Evolutionary conservation across 2,797 vertebrate genomes (phyloP).

Genomic region (Crocidura indochinensis): DNA sequence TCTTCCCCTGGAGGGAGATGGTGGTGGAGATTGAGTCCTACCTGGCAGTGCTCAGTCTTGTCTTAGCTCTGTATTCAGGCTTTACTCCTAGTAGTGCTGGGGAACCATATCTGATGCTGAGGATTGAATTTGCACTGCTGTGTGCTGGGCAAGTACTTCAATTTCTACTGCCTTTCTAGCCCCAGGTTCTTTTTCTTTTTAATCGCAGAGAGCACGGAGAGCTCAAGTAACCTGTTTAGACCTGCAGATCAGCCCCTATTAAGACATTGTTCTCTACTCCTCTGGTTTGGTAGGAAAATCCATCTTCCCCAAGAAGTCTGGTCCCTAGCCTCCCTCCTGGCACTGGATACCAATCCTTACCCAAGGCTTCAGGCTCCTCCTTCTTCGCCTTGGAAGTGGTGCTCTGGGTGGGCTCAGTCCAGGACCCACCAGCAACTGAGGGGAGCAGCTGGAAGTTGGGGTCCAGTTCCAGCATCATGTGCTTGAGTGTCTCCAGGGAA

Average conservation of each 20-base stretch:
- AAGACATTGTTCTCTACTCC: neutral
- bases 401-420: slow-evolving; percentile 47
- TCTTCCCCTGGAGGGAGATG: neutral
- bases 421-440: neutral
- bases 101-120: too few relatives aligned
- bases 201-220: slow-evolving; percentile 30
- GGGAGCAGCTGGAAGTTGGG: slow-evolving; percentile 93
- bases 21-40: too few relatives aligned
- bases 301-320: neutral
- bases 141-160: too few relatives aligned
- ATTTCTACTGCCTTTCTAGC: too few relatives aligned
- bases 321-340: neutral
- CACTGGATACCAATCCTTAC: slow-evolving; percentile 85
- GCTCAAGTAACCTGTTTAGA: neutral
- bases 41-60: too few relatives aligned
- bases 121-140: too few relatives aligned
- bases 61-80: too few relatives aligned
- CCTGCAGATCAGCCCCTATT: neutral
- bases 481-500: slow-evolving; percentile 94
- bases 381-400: slow-evolving; percentile 18
- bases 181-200: too few relatives aligned
- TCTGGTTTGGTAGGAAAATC: neutral
- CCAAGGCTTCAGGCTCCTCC: slow-evolving; percentile 82
- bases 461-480: slow-evolving; percentile 95
- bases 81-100: too few relatives aligned